Conservation (phyloP, 2,888 invertebrate species). For the Bellardia pandia region DNA sequence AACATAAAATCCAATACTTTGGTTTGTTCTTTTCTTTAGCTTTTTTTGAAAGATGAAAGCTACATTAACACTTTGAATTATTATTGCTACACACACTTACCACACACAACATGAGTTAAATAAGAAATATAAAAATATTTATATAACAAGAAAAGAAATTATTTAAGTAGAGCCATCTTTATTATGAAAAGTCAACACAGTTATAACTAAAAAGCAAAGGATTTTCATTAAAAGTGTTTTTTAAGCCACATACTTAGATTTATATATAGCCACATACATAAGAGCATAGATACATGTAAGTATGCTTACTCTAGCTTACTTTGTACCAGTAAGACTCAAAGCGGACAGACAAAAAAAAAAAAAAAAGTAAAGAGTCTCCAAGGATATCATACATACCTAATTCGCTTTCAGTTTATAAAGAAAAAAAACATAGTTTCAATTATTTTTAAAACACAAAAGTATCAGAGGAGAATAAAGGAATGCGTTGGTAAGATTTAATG, state of each 20-base stretch:
- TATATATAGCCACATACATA: not conserved
- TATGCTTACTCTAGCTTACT: not conserved
- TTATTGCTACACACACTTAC: conserved; percentile 12
- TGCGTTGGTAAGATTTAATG: conserved; percentile 1
- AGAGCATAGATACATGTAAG: not conserved
- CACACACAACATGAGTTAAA: not conserved
- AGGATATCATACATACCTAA: not conserved
- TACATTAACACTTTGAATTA: conserved; percentile 46
- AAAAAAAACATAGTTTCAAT: conserved; percentile 54
- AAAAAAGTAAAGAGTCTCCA: not conserved
- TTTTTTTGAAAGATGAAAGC: conserved; percentile 13
- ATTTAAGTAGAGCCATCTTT: conserved; percentile 9
- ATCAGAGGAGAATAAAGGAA: not conserved
- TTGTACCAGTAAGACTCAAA: not conserved
- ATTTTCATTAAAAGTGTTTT: conserved; percentile 41
- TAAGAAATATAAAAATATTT: not conserved
- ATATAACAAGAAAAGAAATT: conserved; percentile 14
- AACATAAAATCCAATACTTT: conserved; percentile 5
- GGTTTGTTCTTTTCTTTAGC: not conserved
- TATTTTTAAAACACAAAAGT: conserved; percentile 45
- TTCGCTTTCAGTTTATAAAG: not conserved
- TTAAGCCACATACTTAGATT: not conserved
- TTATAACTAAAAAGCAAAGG: conserved; percentile 3
- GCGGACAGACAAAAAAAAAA: not conserved
- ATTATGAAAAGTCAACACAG: conserved; percentile 20